Percentiles rank a stretch among this genome's conserved stretches.
Conservation (phyloP, 2,113 vertebrate genomes). For the Cyanoderma ruficeps region DNA sequence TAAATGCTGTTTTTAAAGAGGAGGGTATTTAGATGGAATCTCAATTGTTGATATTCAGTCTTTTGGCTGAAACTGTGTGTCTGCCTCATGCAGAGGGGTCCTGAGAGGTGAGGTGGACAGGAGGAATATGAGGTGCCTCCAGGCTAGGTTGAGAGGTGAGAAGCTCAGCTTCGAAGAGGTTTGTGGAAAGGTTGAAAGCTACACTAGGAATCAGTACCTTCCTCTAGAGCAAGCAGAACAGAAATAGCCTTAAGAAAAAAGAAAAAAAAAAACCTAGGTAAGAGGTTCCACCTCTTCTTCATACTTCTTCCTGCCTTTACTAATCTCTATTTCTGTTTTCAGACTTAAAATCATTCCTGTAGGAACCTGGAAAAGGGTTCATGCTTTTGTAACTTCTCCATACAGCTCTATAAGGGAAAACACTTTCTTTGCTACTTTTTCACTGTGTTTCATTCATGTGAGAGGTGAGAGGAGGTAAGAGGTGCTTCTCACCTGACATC, state of each 20-base stretch:
- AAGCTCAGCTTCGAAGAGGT: background rate
- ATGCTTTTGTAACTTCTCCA: background rate
- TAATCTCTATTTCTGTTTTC: background rate
- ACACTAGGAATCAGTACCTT: background rate
- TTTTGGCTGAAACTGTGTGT: background rate
- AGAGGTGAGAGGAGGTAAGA: background rate
- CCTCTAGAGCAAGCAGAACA: background rate
- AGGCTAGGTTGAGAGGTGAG: accelerated
- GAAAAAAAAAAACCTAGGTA: background rate
- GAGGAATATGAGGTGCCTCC: background rate
- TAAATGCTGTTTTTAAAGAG: background rate
- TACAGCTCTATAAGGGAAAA: background rate
- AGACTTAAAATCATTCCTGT: background rate
- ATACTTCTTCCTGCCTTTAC: background rate
- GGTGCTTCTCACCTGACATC: background rate
- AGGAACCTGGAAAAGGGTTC: background rate
- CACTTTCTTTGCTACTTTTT: background rate
- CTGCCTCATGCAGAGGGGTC: background rate
- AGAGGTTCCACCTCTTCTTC: background rate
- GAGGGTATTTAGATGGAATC: background rate
- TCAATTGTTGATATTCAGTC: background rate
- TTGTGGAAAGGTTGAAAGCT: background rate
- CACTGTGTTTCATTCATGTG: background rate
- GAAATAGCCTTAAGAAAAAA: background rate
- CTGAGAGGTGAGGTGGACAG: background rate